Base-by-base conservation (phyloP, 23 tunicate species). In the Trididemnum clinides region DNA sequence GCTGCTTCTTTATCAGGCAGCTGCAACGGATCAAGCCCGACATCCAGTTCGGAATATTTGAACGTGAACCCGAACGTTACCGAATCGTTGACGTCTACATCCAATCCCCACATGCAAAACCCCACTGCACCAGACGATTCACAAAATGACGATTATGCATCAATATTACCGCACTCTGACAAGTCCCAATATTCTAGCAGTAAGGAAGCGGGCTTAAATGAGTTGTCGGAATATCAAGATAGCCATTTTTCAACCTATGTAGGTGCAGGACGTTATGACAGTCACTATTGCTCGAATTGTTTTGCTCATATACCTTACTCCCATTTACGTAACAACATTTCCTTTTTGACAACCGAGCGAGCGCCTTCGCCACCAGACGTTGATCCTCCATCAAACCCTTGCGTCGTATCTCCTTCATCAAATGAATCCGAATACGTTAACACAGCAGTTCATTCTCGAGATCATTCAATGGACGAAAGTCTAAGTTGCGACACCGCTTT, bases 41-140 rank as follows among this genome's bases (percentile, higher is more conserved):
- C 86, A 1, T 87, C 91, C 66, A 92, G 97, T 39, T 64, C 79
- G 30, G 97, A 92, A 54, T 87, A 86, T 27, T 64, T 92, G 0
- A 84, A 73, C 69, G 15, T 78, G 26, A 65, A 71, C 33, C 30
- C 39, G 21, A 78, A 27, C 20, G 26, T 84, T 12, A 64, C 37
- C 18, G 75, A 66, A 31, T 31, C 37, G 3, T 10, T 59, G 66
- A 3, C 66, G 25, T 3, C 49, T 32, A 50, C 78, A 21, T 58
- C 88, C 3, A 36, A 57, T 36, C 72, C 36, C 19, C 22, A 66
- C 70, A 21, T 29, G 28, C 3, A 50, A 3, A 57, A 32, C 34
- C 23, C 57, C 0, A 35, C 86, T 32, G 20, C 22, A 6, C 32
- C 78, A 22, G 34, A 71, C 22, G 66, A 65, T 1, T 64, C 83